Percentiles rank a stretch among this genome's conserved stretches.
phyloP scores from a whole-genome alignment of 2,113 vertebrate species.

The Manacus vitellinus region DNA sequence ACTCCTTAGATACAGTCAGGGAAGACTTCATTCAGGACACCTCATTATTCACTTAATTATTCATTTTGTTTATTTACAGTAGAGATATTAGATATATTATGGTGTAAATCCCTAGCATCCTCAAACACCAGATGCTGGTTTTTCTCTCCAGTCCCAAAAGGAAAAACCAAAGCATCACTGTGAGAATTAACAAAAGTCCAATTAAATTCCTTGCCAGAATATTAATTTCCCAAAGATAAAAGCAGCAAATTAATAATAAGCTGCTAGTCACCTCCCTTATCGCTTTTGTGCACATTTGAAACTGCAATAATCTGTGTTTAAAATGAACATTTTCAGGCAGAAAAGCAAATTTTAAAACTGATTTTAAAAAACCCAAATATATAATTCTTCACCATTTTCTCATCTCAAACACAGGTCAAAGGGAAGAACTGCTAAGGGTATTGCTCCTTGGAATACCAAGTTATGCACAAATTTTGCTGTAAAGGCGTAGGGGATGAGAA shows the following conservation, averaged over 20 bases:
- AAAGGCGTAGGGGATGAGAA: neutral
- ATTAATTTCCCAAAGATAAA: conserved; percentile 74
- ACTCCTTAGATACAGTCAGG: conserved; percentile 15
- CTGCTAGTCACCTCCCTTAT: conserved; percentile 62
- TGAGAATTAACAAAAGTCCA: conserved; percentile 78
- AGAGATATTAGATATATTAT: conserved; percentile 77
- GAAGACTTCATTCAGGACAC: conserved; percentile 54
- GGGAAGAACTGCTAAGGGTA: neutral
- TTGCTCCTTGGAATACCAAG: neutral
- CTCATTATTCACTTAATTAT: conserved; percentile 79
- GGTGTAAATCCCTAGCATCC: conserved; percentile 76
- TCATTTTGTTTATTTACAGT: conserved; percentile 82
- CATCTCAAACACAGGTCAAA: neutral
- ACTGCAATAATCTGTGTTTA: neutral
- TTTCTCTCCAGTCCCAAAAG: conserved; percentile 73
- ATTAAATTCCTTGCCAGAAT: conserved; percentile 77
- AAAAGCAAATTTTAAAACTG: neutral
- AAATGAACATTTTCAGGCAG: neutral
- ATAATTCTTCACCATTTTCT: neutral
- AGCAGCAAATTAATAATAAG: conserved; percentile 68
- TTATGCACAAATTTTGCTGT: neutral
- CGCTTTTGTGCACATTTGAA: conserved; percentile 5
- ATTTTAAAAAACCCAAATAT: neutral
- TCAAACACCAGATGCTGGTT: conserved; percentile 80
- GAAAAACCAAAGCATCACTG: conserved; percentile 68